Evolutionary conservation across 2,888 invertebrate species (phyloP).

Genomic region (Noctua janthina): DNA sequence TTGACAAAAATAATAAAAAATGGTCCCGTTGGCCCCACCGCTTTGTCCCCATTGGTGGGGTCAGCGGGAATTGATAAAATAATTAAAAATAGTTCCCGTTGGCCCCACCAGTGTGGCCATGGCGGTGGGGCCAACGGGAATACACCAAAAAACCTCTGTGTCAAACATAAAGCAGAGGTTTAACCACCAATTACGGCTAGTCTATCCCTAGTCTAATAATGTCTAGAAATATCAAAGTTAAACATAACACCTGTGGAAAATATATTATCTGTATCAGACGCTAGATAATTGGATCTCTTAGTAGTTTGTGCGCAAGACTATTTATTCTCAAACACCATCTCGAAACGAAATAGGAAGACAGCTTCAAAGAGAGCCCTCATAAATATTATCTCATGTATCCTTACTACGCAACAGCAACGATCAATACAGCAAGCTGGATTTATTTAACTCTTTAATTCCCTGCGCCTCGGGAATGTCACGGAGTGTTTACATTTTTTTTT

Average conservation of each 20-base stretch:
- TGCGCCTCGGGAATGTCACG: not conserved
- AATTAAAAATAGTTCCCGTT: too few species aligned
- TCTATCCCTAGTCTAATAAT: too few species aligned
- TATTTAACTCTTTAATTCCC: constrained; percentile 44
- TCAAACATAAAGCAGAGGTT: not conserved
- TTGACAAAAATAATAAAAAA: too few species aligned
- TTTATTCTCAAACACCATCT: not conserved
- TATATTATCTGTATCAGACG: not conserved
- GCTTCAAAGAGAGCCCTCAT: not conserved
- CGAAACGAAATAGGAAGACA: constrained; percentile 2
- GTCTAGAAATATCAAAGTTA: not conserved
- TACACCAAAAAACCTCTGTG: not conserved
- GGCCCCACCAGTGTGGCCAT: too few species aligned
- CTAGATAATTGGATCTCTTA: not conserved
- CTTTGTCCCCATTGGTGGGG: too few species aligned
- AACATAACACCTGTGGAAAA: not conserved
- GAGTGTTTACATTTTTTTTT: constrained; percentile 7
- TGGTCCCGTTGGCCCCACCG: too few species aligned
- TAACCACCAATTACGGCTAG: not conserved
- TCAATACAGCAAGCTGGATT: constrained; percentile 29
- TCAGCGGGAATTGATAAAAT: too few species aligned
- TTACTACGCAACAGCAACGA: not conserved
- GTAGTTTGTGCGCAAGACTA: not conserved
- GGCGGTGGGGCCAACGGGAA: too few species aligned
- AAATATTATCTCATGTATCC: not conserved